A percentile compares a stretch with the other conserved stretches of the same genome.
phyloP scores from a whole-genome alignment of 1,140 invertebrate genomes.

The Cydia amplana region DNA sequence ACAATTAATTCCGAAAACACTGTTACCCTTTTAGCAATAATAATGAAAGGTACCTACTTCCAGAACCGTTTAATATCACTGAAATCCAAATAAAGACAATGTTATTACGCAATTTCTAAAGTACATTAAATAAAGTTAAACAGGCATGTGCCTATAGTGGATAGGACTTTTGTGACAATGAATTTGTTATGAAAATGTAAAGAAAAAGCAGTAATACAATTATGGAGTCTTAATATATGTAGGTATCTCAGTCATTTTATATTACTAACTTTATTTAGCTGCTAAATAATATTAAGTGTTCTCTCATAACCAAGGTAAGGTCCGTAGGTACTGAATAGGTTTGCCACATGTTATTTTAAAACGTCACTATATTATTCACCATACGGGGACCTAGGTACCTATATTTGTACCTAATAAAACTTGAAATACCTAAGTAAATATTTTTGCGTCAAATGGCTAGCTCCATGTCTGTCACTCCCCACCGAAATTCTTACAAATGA shows the following conservation, averaged over 20 bases:
- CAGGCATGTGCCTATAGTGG: no score
- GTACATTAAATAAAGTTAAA: background rate
- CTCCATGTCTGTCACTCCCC: background rate
- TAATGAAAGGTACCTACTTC: constrained; percentile 16
- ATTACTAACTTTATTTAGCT: background rate
- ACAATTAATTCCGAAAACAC: constrained; percentile 30
- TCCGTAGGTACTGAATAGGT: no score
- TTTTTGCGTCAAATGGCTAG: background rate
- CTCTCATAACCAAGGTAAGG: no score
- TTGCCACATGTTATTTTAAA: background rate
- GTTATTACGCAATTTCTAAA: background rate
- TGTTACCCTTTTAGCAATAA: constrained; percentile 24
- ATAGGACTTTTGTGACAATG: no score
- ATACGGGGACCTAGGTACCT: no score
- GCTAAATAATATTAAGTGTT: background rate
- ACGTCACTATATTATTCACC: no score
- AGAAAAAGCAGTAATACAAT: background rate
- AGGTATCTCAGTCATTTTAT: background rate
- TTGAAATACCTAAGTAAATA: background rate
- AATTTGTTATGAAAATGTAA: background rate
- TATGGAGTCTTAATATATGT: background rate
- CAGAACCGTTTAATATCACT: background rate
- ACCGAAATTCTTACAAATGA: constrained; percentile 13
- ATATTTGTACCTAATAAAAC: background rate
- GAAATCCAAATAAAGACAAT: background rate